Base-by-base conservation (phyloP, 2,888 invertebrate species). In the Empis stercorea region DNA sequence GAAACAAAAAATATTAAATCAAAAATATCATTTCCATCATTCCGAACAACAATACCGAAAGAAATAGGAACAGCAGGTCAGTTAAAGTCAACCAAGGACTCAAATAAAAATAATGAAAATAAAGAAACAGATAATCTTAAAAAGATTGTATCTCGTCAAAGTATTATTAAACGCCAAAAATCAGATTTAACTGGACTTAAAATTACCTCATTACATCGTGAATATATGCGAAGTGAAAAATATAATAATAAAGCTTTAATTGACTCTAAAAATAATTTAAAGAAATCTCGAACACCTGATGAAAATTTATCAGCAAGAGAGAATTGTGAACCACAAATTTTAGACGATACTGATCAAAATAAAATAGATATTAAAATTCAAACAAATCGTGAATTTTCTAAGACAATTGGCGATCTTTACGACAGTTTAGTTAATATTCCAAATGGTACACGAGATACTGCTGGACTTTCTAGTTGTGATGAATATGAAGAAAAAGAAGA, bases 111-210 rank as follows among this genome's bases (percentile, higher is more conserved):
- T 34, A n/a, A 13, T 34, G 34, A 34, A n/a, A 27, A 27, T n/a
- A 34, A 34, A 34, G 13, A 13, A 34, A n/a, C 9, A 5, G 34
- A 34, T 13, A 27, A 27, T 9, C 23, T 27, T 27, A 34, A 34
- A n/a, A 34, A 34, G 13, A 4, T n/a, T 5, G 34, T 34, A 34
- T 13, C 34, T n/a, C 60, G 63, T 16, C 57, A 63, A 36, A 57
- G 61, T 2, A 57, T 56, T 9, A 66, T 67, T 7, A 69, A 68
- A 49, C 57, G 78, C 2, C 79, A 79, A 55, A 79, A 78, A 56
- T 79, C 78, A 0, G 78, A 79, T 54, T 71, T 78, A 0, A 78
- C 79, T 1, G 77, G 78, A 1, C 60, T 78, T 1, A 78, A 73
- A 61, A 74, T 70, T 54, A 69, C 65, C 1, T 66, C 66, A 1